phyloP scores from a whole-genome alignment of 2,797 vertebrate genomes.

The Otus scops region DNA sequence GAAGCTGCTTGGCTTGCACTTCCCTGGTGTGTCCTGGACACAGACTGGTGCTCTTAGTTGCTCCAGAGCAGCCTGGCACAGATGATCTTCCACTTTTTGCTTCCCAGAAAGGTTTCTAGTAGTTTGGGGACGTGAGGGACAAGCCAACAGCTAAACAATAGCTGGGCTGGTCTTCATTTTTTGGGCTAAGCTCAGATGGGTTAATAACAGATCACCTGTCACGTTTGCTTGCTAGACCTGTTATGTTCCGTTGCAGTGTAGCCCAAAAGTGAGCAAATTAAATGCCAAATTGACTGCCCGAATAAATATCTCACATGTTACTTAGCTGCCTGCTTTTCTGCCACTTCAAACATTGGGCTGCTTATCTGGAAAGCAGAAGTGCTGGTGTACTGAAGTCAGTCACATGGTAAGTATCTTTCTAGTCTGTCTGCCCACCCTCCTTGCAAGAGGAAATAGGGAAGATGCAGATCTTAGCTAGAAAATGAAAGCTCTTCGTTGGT shows the following conservation, averaged over 20 bases:
- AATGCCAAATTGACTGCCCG: background rate
- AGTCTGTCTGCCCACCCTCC: background rate
- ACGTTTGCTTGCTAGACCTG: background rate
- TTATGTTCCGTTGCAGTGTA: background rate
- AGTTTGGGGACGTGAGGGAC: background rate
- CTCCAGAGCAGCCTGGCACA: background rate
- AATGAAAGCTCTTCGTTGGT: background rate
- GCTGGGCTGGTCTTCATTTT: too few species aligned
- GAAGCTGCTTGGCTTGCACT: background rate
- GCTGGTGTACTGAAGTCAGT: background rate
- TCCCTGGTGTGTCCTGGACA: background rate
- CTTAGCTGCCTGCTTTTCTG: background rate
- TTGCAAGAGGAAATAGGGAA: background rate
- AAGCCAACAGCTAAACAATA: background rate
- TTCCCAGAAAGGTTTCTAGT: background rate
- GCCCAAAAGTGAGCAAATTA: background rate
- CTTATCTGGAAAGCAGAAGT: slow-evolving; percentile 19
- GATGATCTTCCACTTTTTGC: background rate
- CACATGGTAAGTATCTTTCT: background rate
- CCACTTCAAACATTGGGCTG: background rate
- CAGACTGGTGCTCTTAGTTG: background rate
- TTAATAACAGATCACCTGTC: background rate
- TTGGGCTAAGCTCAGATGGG: background rate
- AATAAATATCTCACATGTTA: background rate
- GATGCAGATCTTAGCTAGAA: background rate